Evolutionary conservation across 2,797 vertebrate genomes (phyloP).

Genomic region (Epinephelus awoara): DNA sequence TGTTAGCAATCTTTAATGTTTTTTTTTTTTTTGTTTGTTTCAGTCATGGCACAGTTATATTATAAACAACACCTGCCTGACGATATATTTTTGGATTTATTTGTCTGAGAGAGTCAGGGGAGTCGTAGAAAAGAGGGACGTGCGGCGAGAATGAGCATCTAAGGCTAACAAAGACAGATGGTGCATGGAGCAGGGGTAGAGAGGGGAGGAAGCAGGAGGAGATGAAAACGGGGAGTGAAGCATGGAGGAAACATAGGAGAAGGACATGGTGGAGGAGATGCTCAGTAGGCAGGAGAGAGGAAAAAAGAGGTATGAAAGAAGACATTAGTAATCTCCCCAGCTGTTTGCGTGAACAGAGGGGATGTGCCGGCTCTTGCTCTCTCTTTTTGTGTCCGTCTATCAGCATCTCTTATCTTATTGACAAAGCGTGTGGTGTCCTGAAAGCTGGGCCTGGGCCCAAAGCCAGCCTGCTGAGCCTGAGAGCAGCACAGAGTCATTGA

Average conservation of each 20-base stretch:
- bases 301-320: slow-evolving; percentile 59
- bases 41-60: slow-evolving; percentile 38
- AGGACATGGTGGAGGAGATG: slow-evolving; percentile 37
- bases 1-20: slow-evolving; percentile 49
- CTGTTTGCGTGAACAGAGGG: slow-evolving; percentile 66
- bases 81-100: slow-evolving; percentile 56
- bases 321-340: slow-evolving; percentile 73
- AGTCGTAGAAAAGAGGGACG: slow-evolving; percentile 45
- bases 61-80: slow-evolving; percentile 69
- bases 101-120: slow-evolving; percentile 51
- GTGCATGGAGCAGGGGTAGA: slow-evolving; percentile 40
- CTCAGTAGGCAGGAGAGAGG: slow-evolving; percentile 39
- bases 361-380: slow-evolving; percentile 45
- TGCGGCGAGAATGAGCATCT: slow-evolving; percentile 26
- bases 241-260: slow-evolving; percentile 28
- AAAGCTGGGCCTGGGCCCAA: slow-evolving; percentile 58
- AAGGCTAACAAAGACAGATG: slow-evolving; percentile 73
- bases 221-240: slow-evolving; percentile 17
- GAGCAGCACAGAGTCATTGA: slow-evolving; percentile 71
- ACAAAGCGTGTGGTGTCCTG: slow-evolving; percentile 66
- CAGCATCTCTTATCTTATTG: slow-evolving; percentile 79
- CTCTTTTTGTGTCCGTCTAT: slow-evolving; percentile 71
- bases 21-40: slow-evolving; percentile 29
- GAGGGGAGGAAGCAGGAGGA: slow-evolving; percentile 45
- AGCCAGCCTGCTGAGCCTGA: slow-evolving; percentile 60